Base-by-base conservation (phyloP, 2,797 vertebrate genomes). In the Manis javanica region DNA sequence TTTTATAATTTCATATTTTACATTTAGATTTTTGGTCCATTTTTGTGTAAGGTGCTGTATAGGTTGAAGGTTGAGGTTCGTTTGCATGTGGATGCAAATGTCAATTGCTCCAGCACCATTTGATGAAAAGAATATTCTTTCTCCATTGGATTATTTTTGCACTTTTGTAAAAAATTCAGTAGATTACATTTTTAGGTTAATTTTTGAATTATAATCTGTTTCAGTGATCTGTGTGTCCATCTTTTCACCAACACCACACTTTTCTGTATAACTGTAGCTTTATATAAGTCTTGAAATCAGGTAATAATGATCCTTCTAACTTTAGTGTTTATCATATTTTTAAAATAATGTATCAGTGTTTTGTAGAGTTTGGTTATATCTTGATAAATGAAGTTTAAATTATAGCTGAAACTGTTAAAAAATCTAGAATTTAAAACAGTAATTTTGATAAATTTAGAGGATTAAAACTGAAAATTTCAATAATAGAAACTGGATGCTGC, bases 1-100 rank as follows among this genome's bases (percentile, higher is more conserved):
- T 77, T 79, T 91, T 72, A n/a, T 81, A 61, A 82, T 94, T 88
- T 74, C 23, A 24, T 51, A n/a, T 83, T 91, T 88, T 83, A 42
- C 7, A 2, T 42, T 66, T 88, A 86, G 15, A 46, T 51, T 83
- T 75, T 23, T 7, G 46, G 69, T 78, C 37, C 34, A 24, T 55
- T 89, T 77, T 71, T 92, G 23, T 49, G 8, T n/a, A 51, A 61
- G 10, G 21, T 74, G 6, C 24, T 29, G 21, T 69, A 24, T 18
- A 29, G 6, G 12, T 75, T 87, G 77, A 77, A 69, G 53, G 42
- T 63, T 63, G 69, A 61, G 19, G 49, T 92, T 84, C 8, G 63
- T 95, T 92, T 53, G 53, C 53, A 84, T 85, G 23, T 69, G 15
- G 18, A 72, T 64, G 46, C 46, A 78, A 4, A 92, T 49, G 13